Evolutionary conservation across 2,113 vertebrate species (phyloP), one percentile per base, ranked within the genome.

Genomic region (Reinhardtius hippoglossoides): DNA sequence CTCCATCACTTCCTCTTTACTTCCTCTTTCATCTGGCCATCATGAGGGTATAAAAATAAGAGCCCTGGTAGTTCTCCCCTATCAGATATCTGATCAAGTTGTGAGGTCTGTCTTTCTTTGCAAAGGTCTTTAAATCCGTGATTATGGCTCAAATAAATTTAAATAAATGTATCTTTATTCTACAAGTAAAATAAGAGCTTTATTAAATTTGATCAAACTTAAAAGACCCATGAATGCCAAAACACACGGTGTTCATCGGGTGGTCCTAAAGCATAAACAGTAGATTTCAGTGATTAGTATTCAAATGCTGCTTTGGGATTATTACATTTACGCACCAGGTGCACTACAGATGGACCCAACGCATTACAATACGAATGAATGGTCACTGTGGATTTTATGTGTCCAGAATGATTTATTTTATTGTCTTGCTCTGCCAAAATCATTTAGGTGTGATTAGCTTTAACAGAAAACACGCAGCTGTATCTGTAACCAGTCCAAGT

Each of bases 231-330:
- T 5, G 79, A 37, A 54, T 24, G 2, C 58, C 48, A 74, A 50
- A 68, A 46, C 4, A 40, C n/a, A 40, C 13, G 0, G 16, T 26
- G 16, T 23, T 52, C 13, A 16, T 71, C 24, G 62, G 44, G 3
- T n/a, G 57, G 20, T 26, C 1, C 1, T 64, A 16, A 10, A 64
- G 46, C 42, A 63, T 60, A 68, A 83, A 82, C 79, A 85, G 71
- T 10, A 14, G 40, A 76, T n/a, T 60, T 71, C 60, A 59, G 3
- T 87, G 71, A 81, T 80, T 66, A 74, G 56, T 68, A 71, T 79
- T 63, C 46, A 84, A 58, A 69, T 62, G 72, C 46, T 74, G 80
- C 88, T 73, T 46, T 54, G 82, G 86, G 87, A 89, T 78, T 80
- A 71, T 81, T 80, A 14, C 1, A 60, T 79, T 24, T 37, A 69